Conservation (phyloP, 2,113 vertebrate genomes). For the Pteropus alecto region DNA sequence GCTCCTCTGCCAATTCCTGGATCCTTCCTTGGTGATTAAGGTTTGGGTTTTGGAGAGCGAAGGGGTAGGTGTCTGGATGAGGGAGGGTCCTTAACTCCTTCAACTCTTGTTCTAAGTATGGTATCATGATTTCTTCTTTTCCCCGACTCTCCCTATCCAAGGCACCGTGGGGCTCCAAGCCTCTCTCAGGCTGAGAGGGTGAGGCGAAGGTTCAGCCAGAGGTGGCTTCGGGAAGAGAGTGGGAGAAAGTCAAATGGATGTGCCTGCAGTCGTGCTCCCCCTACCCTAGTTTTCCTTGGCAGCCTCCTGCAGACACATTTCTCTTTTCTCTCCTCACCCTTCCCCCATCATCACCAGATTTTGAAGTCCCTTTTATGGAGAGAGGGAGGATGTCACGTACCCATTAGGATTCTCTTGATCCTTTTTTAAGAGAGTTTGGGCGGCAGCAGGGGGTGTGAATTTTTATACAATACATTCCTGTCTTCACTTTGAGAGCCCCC, state of each 20-base stretch:
- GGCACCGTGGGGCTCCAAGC: not conserved
- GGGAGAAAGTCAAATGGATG: not conserved
- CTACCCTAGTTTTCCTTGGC: not conserved
- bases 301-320: not conserved
- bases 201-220: not conserved
- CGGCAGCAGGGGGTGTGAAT: constrained; percentile 74
- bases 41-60: not conserved
- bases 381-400: constrained; percentile 67
- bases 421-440: constrained; percentile 78
- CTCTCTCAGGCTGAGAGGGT: not conserved
- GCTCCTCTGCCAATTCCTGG: constrained; percentile 32
- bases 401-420: constrained; percentile 75
- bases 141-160: not conserved
- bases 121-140: not conserved
- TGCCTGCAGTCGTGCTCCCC: not conserved
- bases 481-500: constrained; percentile 61
- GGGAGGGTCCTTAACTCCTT: constrained; percentile 73
- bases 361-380: constrained; percentile 71
- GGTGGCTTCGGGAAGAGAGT: not conserved
- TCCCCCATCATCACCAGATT: constrained; percentile 63
- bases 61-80: constrained; percentile 14
- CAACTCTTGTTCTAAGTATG: constrained; percentile 50
- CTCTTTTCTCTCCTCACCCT: constrained; percentile 23
- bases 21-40: not conserved
- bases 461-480: constrained; percentile 73